These are phyloP conservation scores for Anguilla japonica DNA, from an alignment of 2,113 vertebrate species.

Conservation along the genomic window DNA sequence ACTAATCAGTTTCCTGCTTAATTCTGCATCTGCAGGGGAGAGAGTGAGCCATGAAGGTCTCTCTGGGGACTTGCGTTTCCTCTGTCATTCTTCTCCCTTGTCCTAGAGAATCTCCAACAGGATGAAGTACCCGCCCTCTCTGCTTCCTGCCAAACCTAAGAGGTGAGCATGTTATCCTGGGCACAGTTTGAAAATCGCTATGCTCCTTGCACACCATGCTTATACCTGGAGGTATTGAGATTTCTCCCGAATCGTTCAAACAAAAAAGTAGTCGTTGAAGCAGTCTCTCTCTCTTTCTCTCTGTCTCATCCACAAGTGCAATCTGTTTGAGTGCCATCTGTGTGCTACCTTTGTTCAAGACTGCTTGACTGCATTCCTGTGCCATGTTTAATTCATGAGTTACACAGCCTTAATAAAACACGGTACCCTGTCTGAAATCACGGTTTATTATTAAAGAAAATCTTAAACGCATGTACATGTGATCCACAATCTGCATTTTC, in stretches of 20 bases:
- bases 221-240: neutral
- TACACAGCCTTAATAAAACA: neutral
- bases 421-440: neutral
- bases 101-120: too few relatives aligned
- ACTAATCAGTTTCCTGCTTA: conserved; percentile 59
- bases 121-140: neutral
- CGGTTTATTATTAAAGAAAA: neutral
- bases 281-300: neutral
- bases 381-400: neutral
- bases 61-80: conserved; percentile 21
- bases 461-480: neutral
- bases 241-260: neutral
- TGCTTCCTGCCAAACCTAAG: neutral
- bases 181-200: neutral
- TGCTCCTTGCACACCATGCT: neutral
- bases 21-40: conserved; percentile 53
- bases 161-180: too few relatives aligned
- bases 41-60: conserved; percentile 1
- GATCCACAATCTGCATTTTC: neutral
- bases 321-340: conserved; percentile 6
- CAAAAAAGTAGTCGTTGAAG: neutral
- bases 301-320: neutral
- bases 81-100: conserved; percentile 38
- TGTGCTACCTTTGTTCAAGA: conserved; percentile 1
- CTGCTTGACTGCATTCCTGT: conserved; percentile 7